Evolutionary conservation across 2,113 vertebrate genomes (phyloP).

Genomic region (Boleophthalmus pectinirostris): DNA sequence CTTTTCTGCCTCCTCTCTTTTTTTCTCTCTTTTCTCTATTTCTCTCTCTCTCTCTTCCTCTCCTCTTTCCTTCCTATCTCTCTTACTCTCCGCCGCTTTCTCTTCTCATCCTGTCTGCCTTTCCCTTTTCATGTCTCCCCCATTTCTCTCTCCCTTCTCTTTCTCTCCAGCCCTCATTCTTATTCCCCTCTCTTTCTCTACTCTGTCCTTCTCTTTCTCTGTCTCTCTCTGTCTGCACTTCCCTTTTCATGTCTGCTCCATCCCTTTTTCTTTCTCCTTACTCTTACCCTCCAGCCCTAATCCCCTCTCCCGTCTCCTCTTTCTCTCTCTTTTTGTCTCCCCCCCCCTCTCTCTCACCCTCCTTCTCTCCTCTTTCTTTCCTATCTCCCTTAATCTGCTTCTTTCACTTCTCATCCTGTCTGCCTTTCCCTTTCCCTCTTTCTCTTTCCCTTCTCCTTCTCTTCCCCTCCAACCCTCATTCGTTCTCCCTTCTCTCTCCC

Average conservation of each 20-base stretch:
- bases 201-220: too few relatives aligned
- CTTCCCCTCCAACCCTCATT: too few relatives aligned
- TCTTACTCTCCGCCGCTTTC: too few relatives aligned
- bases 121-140: too few relatives aligned
- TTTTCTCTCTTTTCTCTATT: neutral
- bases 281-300: conserved; percentile 9
- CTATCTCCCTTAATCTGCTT: neutral
- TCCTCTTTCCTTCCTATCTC: neutral
- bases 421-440: conserved; percentile 12
- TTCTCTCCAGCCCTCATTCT: too few relatives aligned
- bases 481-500: neutral
- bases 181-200: too few relatives aligned
- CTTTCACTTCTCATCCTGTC: neutral
- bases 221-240: too few relatives aligned
- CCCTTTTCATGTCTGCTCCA: neutral
- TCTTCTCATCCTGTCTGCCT: too few relatives aligned
- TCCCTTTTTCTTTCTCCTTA: neutral
- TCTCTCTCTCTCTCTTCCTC: neutral
- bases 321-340: neutral
- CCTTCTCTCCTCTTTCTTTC: neutral
- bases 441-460: conserved; percentile 14
- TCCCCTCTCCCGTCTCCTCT: neutral
- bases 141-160: neutral
- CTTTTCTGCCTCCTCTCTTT: neutral
- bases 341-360: neutral